phyloP scores from a whole-genome alignment of 2,888 invertebrate species.

The Gryllus longicercus region DNA sequence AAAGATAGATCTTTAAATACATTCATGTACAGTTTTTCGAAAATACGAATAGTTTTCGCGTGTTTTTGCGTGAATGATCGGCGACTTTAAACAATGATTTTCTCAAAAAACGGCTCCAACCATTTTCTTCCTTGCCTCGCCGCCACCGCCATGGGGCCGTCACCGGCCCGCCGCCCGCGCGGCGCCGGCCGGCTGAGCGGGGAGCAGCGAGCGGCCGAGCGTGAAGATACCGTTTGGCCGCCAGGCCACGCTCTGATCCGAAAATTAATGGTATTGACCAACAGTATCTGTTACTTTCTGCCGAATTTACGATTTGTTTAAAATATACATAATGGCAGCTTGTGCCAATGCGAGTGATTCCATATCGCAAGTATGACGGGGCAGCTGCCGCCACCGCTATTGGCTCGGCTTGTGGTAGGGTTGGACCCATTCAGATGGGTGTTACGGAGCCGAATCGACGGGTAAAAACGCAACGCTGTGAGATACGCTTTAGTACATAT shows the following conservation, averaged over 20 bases:
- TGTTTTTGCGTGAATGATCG: too few species aligned
- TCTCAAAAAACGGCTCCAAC: too few species aligned
- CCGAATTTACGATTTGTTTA: constrained; percentile 17
- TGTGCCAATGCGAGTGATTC: background rate
- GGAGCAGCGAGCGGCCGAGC: background rate
- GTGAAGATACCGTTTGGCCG: background rate
- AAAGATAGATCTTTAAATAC: too few species aligned
- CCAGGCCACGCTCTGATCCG: background rate
- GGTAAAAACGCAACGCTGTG: background rate
- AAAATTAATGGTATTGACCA: constrained; percentile 17
- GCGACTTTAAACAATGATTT: too few species aligned
- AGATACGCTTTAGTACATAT: background rate
- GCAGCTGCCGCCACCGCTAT: background rate
- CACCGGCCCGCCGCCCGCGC: too few species aligned
- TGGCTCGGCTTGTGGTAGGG: background rate
- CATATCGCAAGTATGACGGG: too few species aligned
- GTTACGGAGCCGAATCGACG: background rate
- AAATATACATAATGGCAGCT: constrained; percentile 5
- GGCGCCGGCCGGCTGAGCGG: too few species aligned
- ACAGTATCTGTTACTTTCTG: background rate
- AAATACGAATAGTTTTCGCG: too few species aligned
- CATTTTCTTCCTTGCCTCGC: too few species aligned
- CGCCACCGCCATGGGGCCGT: too few species aligned
- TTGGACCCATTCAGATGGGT: background rate
- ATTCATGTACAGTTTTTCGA: too few species aligned